phyloP scores from a whole-genome alignment of 2,797 vertebrate genomes.

The Onychomys leucogaster region DNA sequence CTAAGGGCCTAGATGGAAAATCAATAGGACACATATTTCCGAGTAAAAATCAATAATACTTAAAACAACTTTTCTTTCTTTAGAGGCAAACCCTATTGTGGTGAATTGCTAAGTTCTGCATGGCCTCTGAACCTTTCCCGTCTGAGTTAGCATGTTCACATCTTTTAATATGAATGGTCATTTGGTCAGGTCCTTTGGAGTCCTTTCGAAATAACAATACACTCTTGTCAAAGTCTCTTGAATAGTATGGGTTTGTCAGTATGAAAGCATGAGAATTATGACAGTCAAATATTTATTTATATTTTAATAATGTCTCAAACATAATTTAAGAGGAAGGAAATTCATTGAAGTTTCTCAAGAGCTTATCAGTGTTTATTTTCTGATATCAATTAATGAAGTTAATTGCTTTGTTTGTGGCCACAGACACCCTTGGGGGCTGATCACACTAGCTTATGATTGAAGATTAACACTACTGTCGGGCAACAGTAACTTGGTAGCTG shows the following conservation, averaged over 20 bases:
- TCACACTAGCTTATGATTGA: constrained; percentile 41
- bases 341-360: constrained; percentile 44
- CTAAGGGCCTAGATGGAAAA: constrained; percentile 72
- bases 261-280: constrained; percentile 9
- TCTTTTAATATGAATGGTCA: constrained; percentile 4
- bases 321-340: not conserved
- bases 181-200: constrained; percentile 1
- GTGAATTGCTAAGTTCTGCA: constrained; percentile 44
- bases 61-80: constrained; percentile 78
- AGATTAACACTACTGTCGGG: not conserved
- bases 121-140: constrained; percentile 25
- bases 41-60: constrained; percentile 80
- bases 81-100: constrained; percentile 64
- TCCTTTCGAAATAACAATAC: not conserved
- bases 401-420: constrained; percentile 34
- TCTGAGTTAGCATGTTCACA: constrained; percentile 4
- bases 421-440: not conserved
- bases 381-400: constrained; percentile 54
- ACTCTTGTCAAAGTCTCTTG: not conserved
- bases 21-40: constrained; percentile 79
- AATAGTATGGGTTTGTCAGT: not conserved
- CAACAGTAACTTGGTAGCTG: not conserved
- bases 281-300: constrained; percentile 25
- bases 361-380: not conserved
- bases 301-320: constrained; percentile 12